Evolutionary conservation across 2,113 vertebrate genomes (phyloP), one percentile per base, ranked within the genome.

Genomic region (Salvelinus alpinus): DNA sequence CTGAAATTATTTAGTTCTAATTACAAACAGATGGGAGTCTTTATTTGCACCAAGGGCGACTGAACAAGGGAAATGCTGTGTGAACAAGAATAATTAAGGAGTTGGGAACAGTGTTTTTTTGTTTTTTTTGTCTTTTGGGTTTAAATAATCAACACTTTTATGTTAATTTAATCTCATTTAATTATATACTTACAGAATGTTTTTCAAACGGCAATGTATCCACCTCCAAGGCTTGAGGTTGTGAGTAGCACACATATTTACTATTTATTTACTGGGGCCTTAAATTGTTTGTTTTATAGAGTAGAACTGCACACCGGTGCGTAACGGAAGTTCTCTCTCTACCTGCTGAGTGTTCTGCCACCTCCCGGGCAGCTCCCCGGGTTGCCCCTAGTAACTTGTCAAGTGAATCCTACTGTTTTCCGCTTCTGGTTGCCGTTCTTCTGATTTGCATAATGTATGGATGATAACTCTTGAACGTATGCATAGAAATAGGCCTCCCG

Each of bases 61-160:
- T 93, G 93, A 97, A 95, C 94, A 94, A 94, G 96, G 95, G 96
- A 96, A 97, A 97, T 96, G 96, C 96, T 95, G 95, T 96, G 95
- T 96, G 96, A 96, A 96, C 94, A 95, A 95, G 95, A 98, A 98
- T 98, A 97, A 98, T 99, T 99, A 99, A 97, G 96, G 98, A 98
- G 97, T 97, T 96, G 94, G 94, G 95, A 95, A 93, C 91, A 81
- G 73, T 94, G 95, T 95, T 88, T 87, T 85, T 69, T 3, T 29
- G 3, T 75, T 70, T 88, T 83, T 73, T 90, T 95, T 94, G 79
- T 44, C 38, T 9, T 44, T 44, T 44, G 16, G 51, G 94, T 93
- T 96, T 97, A 97, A 97, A 97, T 97, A 97, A 97, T 96, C 95
- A 94, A 94, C 94, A 93, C 93, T 94, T 94, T 94, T 92, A 94